phyloP scores from a whole-genome alignment of 1,140 invertebrate genomes.

The Drosophila punjabiensis region DNA sequence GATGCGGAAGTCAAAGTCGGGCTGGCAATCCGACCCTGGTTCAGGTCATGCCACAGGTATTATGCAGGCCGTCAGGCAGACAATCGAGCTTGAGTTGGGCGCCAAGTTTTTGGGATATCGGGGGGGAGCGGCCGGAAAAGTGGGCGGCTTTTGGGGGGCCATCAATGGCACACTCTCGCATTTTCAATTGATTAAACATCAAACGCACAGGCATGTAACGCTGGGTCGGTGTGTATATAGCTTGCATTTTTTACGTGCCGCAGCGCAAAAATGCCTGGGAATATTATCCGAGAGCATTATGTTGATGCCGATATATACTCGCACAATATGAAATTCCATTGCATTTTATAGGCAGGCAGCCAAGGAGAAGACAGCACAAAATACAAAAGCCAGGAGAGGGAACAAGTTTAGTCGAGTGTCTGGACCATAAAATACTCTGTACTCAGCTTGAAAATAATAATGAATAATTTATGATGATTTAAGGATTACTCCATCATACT shows the following conservation, averaged over 20 bases:
- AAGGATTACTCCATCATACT: too few relatives aligned
- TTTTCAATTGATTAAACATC: slow-evolving; percentile 83
- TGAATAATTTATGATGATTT: background rate
- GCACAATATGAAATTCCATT: slow-evolving; percentile 79
- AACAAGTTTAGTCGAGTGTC: too few relatives aligned
- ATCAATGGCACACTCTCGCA: slow-evolving; percentile 60
- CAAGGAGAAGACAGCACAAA: slow-evolving; percentile 30
- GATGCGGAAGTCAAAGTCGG: slow-evolving; percentile 61
- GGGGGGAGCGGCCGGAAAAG: background rate
- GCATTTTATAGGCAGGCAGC: slow-evolving; percentile 73
- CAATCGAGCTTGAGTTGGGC: slow-evolving; percentile 60
- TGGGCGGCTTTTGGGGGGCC: slow-evolving; percentile 2
- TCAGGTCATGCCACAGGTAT: slow-evolving; percentile 21
- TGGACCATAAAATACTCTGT: background rate
- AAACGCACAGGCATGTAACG: slow-evolving; percentile 33
- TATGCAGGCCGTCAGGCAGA: slow-evolving; percentile 47
- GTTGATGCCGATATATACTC: slow-evolving; percentile 61
- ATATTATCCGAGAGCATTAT: slow-evolving; percentile 76
- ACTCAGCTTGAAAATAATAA: background rate
- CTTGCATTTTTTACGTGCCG: slow-evolving; percentile 80
- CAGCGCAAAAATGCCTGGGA: slow-evolving; percentile 73
- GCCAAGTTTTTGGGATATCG: slow-evolving; percentile 13
- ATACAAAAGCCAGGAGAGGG: slow-evolving; percentile 22
- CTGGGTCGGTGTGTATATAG: slow-evolving; percentile 32
- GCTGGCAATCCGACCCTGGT: slow-evolving; percentile 30